These are phyloP conservation scores for Aspidiotus rigidus DNA, from an alignment of 2,888 invertebrate genomes.

Conservation along the genomic window DNA sequence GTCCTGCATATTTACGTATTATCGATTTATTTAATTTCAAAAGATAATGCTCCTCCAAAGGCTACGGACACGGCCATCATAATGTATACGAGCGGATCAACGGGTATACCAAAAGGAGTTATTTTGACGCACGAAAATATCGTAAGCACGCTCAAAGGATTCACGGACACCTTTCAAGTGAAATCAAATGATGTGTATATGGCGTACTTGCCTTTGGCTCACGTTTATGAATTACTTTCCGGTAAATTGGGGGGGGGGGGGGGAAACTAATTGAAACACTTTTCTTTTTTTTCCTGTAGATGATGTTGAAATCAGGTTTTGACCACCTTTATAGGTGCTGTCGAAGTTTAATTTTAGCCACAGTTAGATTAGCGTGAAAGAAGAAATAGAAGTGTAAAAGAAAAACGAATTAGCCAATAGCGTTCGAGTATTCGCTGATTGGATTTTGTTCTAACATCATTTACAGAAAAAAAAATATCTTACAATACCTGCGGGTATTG, in stretches of 20 bases:
- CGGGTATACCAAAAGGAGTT: conserved; percentile 89
- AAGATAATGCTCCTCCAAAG: conserved; percentile 55
- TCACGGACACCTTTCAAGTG: conserved; percentile 61
- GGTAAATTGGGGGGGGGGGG: conserved; percentile 42
- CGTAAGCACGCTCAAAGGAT: conserved; percentile 67
- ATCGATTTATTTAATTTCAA: not conserved
- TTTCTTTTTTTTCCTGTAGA: too few relatives aligned
- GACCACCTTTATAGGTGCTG: too few relatives aligned
- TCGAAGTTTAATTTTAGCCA: too few relatives aligned
- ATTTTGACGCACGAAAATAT: conserved; percentile 72
- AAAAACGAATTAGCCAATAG: too few relatives aligned
- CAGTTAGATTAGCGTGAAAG: too few relatives aligned
- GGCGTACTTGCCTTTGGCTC: conserved; percentile 92
- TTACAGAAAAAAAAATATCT: too few relatives aligned
- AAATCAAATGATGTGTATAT: conserved; percentile 68
- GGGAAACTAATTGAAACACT: not conserved
- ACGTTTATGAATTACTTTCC: conserved; percentile 92
- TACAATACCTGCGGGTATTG: too few relatives aligned
- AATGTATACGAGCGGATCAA: conserved; percentile 98
- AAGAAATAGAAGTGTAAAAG: too few relatives aligned
- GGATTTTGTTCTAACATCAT: too few relatives aligned
- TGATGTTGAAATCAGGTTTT: not conserved
- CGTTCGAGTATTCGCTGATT: too few relatives aligned
- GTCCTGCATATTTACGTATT: not conserved
- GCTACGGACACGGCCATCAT: conserved; percentile 82